A percentile compares a stretch with the other conserved stretches of the same genome.
phyloP scores from a whole-genome alignment of 2,888 invertebrate species.

The Caenorhabditis sp. region DNA sequence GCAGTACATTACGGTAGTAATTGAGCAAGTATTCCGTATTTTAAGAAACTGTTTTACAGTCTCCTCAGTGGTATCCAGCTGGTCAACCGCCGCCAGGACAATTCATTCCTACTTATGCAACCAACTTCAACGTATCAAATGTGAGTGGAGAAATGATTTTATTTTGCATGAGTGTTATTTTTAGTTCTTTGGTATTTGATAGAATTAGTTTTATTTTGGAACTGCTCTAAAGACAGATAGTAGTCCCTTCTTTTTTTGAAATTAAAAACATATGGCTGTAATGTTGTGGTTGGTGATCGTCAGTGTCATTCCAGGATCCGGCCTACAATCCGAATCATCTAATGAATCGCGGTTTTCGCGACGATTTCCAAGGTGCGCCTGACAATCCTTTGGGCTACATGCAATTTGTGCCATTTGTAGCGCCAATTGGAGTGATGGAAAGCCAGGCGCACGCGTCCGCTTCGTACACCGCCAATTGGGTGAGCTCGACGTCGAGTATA shows the following conservation, averaged over 20 bases:
- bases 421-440: conserved; percentile 60
- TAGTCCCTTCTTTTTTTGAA: neutral
- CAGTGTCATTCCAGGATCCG: conserved; percentile 44
- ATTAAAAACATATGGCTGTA: neutral
- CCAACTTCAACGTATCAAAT: conserved; percentile 50
- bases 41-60: conserved; percentile 8
- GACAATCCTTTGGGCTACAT: conserved; percentile 29
- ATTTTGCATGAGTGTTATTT: conserved; percentile 9
- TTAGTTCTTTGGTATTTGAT: too few species aligned
- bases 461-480: conserved; percentile 79
- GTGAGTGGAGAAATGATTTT: conserved; percentile 34
- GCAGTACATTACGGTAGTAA: conserved; percentile 26
- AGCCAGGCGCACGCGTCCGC: conserved; percentile 70
- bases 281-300: conserved; percentile 12
- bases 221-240: too few species aligned
- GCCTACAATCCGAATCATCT: conserved; percentile 46
- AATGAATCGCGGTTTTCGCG: conserved; percentile 42
- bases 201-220: too few species aligned
- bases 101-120: conserved; percentile 55
- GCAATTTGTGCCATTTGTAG: conserved; percentile 50
- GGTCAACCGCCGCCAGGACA: conserved; percentile 26
- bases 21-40: neutral
- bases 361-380: conserved; percentile 40
- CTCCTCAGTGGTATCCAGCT: conserved; percentile 34
- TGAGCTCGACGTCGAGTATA: conserved; percentile 77